Percentiles rank a stretch among this genome's conserved stretches.
phyloP scores from a whole-genome alignment of 2,797 vertebrate species.

The Platalea minor region DNA sequence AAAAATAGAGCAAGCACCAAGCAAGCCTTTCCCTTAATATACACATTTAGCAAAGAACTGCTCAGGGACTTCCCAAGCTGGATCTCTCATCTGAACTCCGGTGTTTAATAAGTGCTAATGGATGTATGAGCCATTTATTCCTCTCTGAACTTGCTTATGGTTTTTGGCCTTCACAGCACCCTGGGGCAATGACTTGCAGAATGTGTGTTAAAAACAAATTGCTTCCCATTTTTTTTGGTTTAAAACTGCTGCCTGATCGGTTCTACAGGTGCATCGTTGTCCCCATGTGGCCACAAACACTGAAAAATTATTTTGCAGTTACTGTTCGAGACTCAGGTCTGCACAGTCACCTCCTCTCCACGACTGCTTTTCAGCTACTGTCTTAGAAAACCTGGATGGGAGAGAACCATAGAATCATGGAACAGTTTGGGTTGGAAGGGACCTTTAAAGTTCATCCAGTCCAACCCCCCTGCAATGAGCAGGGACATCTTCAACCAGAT shows the following conservation, averaged over 20 bases:
- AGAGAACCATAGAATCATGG: not conserved
- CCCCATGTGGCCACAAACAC: not conserved
- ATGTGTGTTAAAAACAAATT: not conserved
- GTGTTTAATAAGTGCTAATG: not conserved
- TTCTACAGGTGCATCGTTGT: not conserved
- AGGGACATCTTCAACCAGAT: not conserved
- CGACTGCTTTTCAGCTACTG: not conserved
- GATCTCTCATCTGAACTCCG: fast-evolving
- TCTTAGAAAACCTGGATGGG: not conserved
- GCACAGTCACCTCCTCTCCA: not conserved
- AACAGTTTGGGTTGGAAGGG: not conserved
- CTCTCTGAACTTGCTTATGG: not conserved
- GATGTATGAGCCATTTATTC: not conserved
- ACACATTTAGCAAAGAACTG: not conserved
- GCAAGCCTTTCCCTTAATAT: not conserved
- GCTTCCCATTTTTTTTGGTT: not conserved
- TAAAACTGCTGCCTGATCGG: not conserved
- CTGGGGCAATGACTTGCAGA: not conserved
- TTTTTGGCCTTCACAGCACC: not conserved
- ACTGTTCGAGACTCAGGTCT: not conserved
- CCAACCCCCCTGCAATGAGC: fast-evolving
- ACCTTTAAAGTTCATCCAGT: fast-evolving
- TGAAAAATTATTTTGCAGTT: not conserved
- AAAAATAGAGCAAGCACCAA: not conserved
- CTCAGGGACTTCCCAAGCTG: not conserved